phyloP scores from a whole-genome alignment of 1,140 invertebrate species.

The Bombus superbus region DNA sequence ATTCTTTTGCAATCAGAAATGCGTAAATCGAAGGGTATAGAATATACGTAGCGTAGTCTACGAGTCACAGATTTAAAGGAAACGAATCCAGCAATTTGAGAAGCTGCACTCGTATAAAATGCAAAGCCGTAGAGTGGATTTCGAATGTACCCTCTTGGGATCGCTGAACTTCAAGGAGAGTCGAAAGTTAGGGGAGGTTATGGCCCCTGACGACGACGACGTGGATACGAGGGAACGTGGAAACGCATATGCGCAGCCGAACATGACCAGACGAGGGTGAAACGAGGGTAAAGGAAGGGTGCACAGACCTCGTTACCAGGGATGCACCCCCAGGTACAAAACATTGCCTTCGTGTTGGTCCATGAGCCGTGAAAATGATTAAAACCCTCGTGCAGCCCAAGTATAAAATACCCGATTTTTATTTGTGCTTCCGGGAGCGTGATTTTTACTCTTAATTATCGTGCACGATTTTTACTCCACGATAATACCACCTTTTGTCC shows the following conservation, averaged over 20 bases:
- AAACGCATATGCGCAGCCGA: slow-evolving; percentile 28
- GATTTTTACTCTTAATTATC: neutral
- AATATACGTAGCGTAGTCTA: too few species aligned
- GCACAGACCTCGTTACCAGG: slow-evolving; percentile 48
- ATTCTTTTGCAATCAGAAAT: too few species aligned
- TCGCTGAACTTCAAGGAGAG: slow-evolving; percentile 27
- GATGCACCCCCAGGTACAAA: slow-evolving; percentile 37
- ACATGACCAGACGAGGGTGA: slow-evolving; percentile 39
- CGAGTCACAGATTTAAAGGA: too few species aligned
- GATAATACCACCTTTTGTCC: neutral
- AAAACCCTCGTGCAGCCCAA: neutral
- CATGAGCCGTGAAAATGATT: slow-evolving; percentile 31
- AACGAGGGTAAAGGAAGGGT: slow-evolving; percentile 45
- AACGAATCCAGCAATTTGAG: neutral
- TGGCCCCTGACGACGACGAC: slow-evolving; percentile 21
- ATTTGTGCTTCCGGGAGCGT: neutral
- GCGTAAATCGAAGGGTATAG: too few species aligned
- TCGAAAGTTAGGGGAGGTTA: slow-evolving; percentile 41
- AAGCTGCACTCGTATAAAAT: slow-evolving; percentile 1
- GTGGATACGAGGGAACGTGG: slow-evolving; percentile 14
- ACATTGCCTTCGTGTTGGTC: slow-evolving; percentile 17
- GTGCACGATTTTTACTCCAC: neutral
- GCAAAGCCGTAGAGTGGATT: neutral
- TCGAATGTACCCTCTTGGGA: slow-evolving; percentile 24
- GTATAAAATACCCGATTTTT: neutral